These are phyloP conservation scores for Sclerodermus sp. DNA, from an alignment of 2,888 invertebrate genomes.

Conservation along the genomic window DNA sequence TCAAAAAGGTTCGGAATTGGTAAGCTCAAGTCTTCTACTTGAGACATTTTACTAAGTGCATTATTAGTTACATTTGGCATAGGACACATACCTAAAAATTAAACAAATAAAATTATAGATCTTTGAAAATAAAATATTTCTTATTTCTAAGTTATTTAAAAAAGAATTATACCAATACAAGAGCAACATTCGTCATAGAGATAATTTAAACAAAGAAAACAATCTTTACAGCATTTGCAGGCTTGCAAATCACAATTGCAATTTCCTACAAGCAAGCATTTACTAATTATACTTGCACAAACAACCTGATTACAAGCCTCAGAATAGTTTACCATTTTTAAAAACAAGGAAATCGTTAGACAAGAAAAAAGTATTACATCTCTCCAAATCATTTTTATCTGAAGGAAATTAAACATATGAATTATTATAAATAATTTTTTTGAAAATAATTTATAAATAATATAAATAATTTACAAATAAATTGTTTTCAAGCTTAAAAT, in stretches of 20 bases:
- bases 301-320: conserved; percentile 85
- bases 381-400: too few relatives aligned
- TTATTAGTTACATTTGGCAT: conserved; percentile 78
- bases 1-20: conserved; percentile 82
- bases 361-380: too few relatives aligned
- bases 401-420: too few relatives aligned
- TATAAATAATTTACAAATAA: too few relatives aligned
- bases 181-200: conserved; percentile 94
- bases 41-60: conserved; percentile 75
- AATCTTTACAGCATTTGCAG: conserved; percentile 94
- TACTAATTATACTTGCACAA: conserved; percentile 94
- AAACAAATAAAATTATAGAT: too few relatives aligned
- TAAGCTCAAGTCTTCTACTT: conserved; percentile 82
- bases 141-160: too few relatives aligned
- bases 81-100: too few relatives aligned
- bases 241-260: conserved; percentile 93
- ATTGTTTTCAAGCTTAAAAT: too few relatives aligned
- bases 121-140: conserved; percentile 59
- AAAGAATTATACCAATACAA: conserved; percentile 78
- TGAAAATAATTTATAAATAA: too few relatives aligned
- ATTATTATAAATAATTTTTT: too few relatives aligned
- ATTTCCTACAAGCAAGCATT: conserved; percentile 93
- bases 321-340: conserved; percentile 27
- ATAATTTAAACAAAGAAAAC: conserved; percentile 84
- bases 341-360: too few relatives aligned